Evolutionary conservation across 2,113 vertebrate genomes (phyloP).

Genomic region (Myodes glareolus): DNA sequence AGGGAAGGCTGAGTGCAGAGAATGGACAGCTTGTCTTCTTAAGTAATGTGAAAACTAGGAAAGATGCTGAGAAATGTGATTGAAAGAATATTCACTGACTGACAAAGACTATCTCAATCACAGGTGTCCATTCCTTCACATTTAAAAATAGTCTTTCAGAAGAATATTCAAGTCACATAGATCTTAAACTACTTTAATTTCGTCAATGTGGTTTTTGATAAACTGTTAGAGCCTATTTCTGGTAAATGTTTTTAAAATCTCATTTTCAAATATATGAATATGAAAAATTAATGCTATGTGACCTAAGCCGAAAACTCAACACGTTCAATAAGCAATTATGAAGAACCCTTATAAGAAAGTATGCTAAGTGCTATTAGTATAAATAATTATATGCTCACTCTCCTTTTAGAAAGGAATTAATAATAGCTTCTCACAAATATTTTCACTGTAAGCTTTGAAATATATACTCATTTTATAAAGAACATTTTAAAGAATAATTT

Average conservation of each 20-base stretch:
- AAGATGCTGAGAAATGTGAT: constrained; percentile 11
- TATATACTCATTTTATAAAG: constrained; percentile 43
- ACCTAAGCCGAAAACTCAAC: background rate
- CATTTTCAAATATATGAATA: constrained; percentile 1
- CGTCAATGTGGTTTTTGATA: constrained; percentile 14
- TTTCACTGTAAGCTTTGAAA: background rate
- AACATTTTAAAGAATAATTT: constrained; percentile 38
- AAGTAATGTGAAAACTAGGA: constrained; percentile 40
- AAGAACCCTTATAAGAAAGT: background rate
- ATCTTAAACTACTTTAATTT: constrained; percentile 30
- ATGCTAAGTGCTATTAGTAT: constrained; percentile 34
- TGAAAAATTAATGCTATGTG: background rate
- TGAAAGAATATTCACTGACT: constrained; percentile 7
- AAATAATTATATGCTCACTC: constrained; percentile 9
- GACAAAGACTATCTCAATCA: background rate
- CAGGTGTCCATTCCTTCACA: background rate
- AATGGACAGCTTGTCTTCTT: constrained; percentile 24
- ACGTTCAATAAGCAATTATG: constrained; percentile 50
- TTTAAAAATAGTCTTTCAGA: background rate
- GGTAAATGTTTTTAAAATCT: constrained; percentile 49
- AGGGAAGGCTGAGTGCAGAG: background rate
- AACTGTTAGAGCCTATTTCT: constrained; percentile 31
- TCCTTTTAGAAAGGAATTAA: constrained; percentile 24
- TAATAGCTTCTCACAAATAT: constrained; percentile 27
- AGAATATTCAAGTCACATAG: constrained; percentile 31